Base-by-base conservation (phyloP, 2,113 vertebrate genomes). In the Carettochelys insculpta region DNA sequence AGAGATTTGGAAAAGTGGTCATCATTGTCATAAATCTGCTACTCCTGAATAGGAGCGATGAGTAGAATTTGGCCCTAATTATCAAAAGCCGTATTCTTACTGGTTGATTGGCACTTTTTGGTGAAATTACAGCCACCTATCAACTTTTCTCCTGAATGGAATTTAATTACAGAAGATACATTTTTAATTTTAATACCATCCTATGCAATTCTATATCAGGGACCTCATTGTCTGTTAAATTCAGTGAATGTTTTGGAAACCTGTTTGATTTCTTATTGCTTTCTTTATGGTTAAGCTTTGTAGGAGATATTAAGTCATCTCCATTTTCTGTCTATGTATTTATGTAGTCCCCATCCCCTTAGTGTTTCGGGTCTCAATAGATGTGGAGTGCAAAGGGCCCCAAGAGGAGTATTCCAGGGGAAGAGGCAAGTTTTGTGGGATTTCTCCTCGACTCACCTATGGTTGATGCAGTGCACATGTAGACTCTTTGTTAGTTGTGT, bases 241-340 rank as follows among this genome's bases (percentile, higher is more conserved):
- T 71, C 22, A 71, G 38, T 6, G 3, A 5, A 11, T 65, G 11
- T 76, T 93, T 92, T 82, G 41, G 89, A 71, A 54, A 54, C 61
- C 38, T 80, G 1, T 48, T 94, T 82, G 83, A 90, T 78, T 94
- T 14, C 41, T 80, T 81, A 77, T 50, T 84, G 16, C 83, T 89
- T 86, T 88, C 90, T 93, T 92, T 41, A 58, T 20, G 75, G 24
- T 54, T 82, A 56, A 48, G 47, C 80, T 94, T 90, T 78, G 29
- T 45, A 76, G 51, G 51, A 25, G 80, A 27, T n/a, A 34, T 14
- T 61, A n/a, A 29, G 14, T 61, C 31, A n/a, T 8, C 14, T 34
- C 34, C 31, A 31, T 34, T n/a, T 31, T 61, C 58, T 61, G 31
- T 61, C 58, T 61, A n/a, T n/a, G 31, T 61, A n/a, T 34, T 61